Conservation (phyloP, 2,888 invertebrate species). For the Lithosia quadra region DNA sequence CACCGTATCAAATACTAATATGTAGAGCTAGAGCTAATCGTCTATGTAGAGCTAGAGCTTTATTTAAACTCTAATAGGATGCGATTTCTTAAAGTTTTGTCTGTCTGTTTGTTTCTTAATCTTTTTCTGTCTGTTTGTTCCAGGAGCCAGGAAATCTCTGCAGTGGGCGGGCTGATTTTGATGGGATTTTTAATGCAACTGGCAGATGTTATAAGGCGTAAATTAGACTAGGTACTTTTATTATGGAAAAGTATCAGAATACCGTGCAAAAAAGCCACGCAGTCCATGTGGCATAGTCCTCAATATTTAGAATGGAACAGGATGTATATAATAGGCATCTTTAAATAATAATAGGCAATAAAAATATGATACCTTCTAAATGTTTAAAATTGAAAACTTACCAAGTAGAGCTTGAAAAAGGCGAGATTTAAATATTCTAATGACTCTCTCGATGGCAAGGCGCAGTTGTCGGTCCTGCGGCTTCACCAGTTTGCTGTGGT, state of each 20-base stretch:
- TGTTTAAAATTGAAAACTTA: constrained; percentile 76
- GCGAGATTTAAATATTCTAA: constrained; percentile 98
- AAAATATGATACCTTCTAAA: not conserved
- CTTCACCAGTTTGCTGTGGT: constrained; percentile 97
- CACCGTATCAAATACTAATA: too few relatives aligned
- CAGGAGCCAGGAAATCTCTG: too few relatives aligned
- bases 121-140: too few relatives aligned
- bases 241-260: not conserved
- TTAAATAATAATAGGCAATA: not conserved
- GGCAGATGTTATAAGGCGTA: not conserved
- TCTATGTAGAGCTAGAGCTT: too few relatives aligned
- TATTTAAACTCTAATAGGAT: too few relatives aligned
- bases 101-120: too few relatives aligned
- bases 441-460: constrained; percentile 98
- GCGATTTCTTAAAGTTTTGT: too few relatives aligned
- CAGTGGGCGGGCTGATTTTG: too few relatives aligned
- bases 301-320: not conserved
- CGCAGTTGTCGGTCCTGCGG: constrained; percentile 98
- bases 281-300: not conserved
- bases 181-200: not conserved
- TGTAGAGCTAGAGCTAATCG: too few relatives aligned
- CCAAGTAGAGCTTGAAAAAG: constrained; percentile 99
- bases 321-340: not conserved
- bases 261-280: not conserved
- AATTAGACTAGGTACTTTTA: not conserved